phyloP scores from a whole-genome alignment of 2,113 vertebrate genomes.

The Platycercus adscitus region DNA sequence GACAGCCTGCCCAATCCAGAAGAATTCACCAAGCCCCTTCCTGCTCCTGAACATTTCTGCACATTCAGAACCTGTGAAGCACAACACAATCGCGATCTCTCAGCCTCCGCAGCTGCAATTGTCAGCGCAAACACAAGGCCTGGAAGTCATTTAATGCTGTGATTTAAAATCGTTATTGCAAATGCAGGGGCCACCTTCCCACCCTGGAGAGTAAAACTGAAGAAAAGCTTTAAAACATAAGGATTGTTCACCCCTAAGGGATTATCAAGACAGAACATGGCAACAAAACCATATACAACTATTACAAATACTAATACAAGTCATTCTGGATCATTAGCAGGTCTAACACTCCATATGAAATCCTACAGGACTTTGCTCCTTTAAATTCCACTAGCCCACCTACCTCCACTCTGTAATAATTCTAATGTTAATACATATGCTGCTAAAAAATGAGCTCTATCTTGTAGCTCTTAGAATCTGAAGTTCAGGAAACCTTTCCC shows the following conservation, averaged over 20 bases:
- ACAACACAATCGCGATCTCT: accelerated
- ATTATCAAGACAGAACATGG: background rate
- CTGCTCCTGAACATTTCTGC: background rate
- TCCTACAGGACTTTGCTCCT: background rate
- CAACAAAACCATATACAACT: background rate
- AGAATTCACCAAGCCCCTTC: background rate
- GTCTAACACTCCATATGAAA: background rate
- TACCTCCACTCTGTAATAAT: background rate
- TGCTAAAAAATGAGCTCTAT: background rate
- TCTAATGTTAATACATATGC: background rate
- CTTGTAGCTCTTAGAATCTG: background rate
- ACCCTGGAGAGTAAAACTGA: background rate
- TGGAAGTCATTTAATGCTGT: background rate
- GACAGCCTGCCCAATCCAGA: background rate
- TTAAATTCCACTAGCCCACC: background rate
- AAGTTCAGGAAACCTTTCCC: background rate
- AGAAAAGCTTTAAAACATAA: background rate
- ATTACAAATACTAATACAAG: background rate
- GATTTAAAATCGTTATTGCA: background rate
- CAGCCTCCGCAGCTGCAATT: background rate
- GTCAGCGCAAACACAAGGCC: background rate
- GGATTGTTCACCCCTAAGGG: background rate
- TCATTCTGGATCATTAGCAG: background rate
- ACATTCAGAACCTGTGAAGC: background rate
- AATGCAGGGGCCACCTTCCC: background rate